Base-by-base conservation (phyloP, 2,113 vertebrate genomes). In the Trachemys scripta region DNA sequence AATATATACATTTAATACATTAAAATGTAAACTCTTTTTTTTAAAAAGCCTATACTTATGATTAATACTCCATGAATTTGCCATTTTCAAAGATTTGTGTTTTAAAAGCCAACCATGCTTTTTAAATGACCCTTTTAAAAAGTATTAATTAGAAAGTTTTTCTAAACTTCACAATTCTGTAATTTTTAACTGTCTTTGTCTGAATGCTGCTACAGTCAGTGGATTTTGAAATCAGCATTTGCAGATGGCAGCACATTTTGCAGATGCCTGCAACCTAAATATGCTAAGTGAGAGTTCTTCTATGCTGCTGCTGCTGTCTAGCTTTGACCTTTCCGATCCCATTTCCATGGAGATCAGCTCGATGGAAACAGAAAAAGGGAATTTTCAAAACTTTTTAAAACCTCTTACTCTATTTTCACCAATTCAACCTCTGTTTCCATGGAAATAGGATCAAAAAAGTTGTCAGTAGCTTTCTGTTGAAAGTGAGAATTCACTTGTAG, bases 381-480 rank as follows among this genome's bases (percentile, higher is more conserved):
- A 78, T 89, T 93, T 7, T 0, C 20, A 54, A 38, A 72, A 87
- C 85, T 51, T 82, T 92, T 9, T 3, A 12, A 80, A 92, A 87
- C 38, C 85, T 2, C 27, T 2, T 94, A 35, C 6, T 14, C 25
- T 80, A 20, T 54, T 96, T 97, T 92, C 72, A 35, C 50, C 0
- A n/a, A 2, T 91, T 92, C 50, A 10, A 1, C 53, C 90, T 27
- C 42, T 75, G 90, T 96, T 97, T 87, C 95, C 85, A 93, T 94
- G 75, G 94, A 91, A 97, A 94, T 78, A 3, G 22, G 78, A 93
- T 94, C 53, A 57, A 20, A 78, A 56, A 87, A 45, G 72, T 19
- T 96, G 92, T 90, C 90, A 86, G 84, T n/a, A 83, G 35, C 1
- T 35, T 90, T 16, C 31, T 90, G 47, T n/a, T 89, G 59, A 85